These are phyloP conservation scores for Sebastes hubbsi DNA, from an alignment of 2,797 vertebrate species.

Conservation along the genomic window DNA sequence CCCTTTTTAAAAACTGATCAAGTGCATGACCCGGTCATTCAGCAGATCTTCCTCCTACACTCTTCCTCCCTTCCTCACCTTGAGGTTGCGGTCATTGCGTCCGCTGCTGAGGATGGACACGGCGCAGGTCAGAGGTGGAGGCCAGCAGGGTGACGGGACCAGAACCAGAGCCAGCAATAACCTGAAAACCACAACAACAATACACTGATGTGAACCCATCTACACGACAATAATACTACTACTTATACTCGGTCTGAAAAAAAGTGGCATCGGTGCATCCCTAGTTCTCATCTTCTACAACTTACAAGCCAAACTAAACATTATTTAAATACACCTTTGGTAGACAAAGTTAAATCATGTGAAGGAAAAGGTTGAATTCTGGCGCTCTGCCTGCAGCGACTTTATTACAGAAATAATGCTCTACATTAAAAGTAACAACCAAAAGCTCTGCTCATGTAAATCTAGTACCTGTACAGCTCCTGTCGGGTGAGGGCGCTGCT, in stretches of 20 bases:
- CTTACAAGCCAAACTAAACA: not conserved
- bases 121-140: constrained; percentile 85
- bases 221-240: no score
- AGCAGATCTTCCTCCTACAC: not conserved
- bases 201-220: not conserved
- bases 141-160: constrained; percentile 85
- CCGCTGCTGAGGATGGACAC: constrained; percentile 87
- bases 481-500: constrained; percentile 80
- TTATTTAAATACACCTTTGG: not conserved
- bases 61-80: constrained; percentile 70
- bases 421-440: no score
- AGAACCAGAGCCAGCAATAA: constrained; percentile 87
- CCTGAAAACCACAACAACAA: constrained; percentile 23
- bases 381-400: no score
- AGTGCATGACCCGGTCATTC: not conserved
- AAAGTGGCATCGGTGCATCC: no score
- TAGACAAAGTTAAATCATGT: not conserved
- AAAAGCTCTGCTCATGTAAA: no score
- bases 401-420: not conserved
- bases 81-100: constrained; percentile 81
- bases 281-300: not conserved
- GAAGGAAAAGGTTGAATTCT: no score
- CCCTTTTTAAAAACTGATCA: no score
- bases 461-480: constrained; percentile 84
- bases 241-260: no score